Evolutionary conservation across 2,797 vertebrate species (phyloP).

Genomic region (Rhinoraja longicauda): DNA sequence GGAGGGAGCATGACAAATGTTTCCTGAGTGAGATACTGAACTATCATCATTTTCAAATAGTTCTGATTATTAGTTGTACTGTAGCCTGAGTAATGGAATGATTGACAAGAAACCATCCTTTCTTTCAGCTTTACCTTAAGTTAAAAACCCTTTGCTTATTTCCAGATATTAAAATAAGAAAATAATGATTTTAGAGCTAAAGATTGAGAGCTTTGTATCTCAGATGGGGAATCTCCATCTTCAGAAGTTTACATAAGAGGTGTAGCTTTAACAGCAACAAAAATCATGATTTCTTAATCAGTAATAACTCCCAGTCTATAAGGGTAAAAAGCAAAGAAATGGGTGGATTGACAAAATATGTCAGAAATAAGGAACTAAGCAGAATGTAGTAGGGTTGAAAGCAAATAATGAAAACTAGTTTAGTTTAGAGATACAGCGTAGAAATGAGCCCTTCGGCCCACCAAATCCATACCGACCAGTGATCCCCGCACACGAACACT

Average conservation of each 20-base stretch:
- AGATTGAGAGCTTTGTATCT: background rate
- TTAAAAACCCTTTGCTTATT: background rate
- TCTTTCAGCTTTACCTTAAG: background rate
- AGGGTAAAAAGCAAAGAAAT: background rate
- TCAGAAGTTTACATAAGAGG: background rate
- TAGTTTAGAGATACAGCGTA: too few species aligned
- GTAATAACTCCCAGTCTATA: background rate
- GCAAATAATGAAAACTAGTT: background rate
- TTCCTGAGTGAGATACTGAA: too few species aligned
- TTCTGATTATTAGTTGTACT: too few species aligned
- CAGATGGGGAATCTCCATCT: background rate
- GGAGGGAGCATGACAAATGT: too few species aligned
- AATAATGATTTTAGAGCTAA: background rate
- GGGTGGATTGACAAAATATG: background rate
- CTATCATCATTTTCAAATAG: too few species aligned
- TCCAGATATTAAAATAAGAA: background rate
- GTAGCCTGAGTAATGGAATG: background rate
- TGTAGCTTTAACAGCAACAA: too few species aligned
- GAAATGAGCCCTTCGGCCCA: too few species aligned
- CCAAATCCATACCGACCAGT: too few species aligned
- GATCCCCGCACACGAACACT: too few species aligned
- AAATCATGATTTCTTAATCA: background rate
- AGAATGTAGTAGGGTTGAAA: background rate
- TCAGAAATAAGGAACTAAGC: background rate
- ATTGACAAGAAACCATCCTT: background rate